phyloP scores from a whole-genome alignment of 2,113 vertebrate genomes.

The Aplodontia rufa region DNA sequence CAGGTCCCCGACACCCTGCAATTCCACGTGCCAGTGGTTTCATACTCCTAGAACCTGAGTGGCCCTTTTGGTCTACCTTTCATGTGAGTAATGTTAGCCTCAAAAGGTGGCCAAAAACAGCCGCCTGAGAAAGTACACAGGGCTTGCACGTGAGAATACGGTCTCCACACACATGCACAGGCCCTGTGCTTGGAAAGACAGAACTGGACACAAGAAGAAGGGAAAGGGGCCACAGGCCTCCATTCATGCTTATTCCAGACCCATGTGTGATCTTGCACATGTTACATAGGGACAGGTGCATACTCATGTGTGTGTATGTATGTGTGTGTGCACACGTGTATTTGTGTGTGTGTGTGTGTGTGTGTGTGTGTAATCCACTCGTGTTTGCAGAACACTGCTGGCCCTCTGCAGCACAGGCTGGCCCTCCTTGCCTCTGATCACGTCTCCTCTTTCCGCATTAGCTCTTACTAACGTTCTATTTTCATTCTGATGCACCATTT shows the following conservation, averaged over 20 bases:
- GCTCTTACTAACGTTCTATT: background rate
- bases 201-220: background rate
- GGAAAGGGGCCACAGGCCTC: fast-evolving
- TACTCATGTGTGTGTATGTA: no score
- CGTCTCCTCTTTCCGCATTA: background rate
- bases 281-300: background rate
- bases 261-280: background rate
- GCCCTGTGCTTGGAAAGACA: background rate
- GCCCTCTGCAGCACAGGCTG: background rate
- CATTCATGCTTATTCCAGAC: no score
- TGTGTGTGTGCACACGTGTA: background rate
- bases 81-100: no score
- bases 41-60: background rate
- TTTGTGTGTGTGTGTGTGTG: background rate
- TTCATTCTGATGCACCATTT: background rate
- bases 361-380: background rate
- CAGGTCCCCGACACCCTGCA: background rate
- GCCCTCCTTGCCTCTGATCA: background rate
- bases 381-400: background rate
- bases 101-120: background rate
- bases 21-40: background rate
- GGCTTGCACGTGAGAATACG: background rate
- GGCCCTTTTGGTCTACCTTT: background rate
- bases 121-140: background rate
- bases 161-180: background rate